These are phyloP conservation scores for Sebastes steindachneri DNA, from an alignment of 2,797 vertebrate genomes.

Conservation along the genomic window DNA sequence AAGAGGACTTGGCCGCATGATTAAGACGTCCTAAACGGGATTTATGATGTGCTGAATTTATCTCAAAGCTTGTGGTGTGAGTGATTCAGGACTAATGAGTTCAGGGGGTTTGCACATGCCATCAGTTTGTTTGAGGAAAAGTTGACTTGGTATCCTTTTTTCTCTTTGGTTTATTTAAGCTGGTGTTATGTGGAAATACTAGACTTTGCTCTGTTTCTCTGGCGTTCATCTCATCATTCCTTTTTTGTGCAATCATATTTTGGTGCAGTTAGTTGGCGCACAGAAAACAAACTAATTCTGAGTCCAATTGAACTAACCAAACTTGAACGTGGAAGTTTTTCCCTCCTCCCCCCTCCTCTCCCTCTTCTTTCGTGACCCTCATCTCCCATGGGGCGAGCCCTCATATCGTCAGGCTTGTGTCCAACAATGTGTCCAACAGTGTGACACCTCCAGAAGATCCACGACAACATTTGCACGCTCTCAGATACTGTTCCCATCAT, in stretches of 20 bases:
- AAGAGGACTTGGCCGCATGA: conserved; percentile 22
- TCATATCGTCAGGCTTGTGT: conserved; percentile 14
- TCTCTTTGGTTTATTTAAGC: neutral
- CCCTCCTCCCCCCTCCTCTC: neutral
- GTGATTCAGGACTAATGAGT: conserved; percentile 66
- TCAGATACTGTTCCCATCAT: conserved; percentile 47
- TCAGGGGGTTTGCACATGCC: neutral
- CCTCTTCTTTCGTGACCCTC: conserved; percentile 10
- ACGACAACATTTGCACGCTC: conserved; percentile 70
- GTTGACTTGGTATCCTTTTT: neutral
- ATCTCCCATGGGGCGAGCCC: conserved; percentile 39
- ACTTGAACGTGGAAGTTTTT: neutral
- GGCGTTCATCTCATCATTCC: neutral
- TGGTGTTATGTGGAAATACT: neutral
- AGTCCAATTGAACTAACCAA: neutral
- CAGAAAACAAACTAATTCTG: neutral
- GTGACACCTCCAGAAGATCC: conserved; percentile 74
- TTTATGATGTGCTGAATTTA: conserved; percentile 66
- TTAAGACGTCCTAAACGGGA: conserved; percentile 34
- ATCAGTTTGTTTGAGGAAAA: conserved; percentile 1
- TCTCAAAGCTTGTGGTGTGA: conserved; percentile 45
- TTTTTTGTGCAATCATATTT: neutral
- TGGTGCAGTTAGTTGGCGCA: neutral
- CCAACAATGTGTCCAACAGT: conserved; percentile 48
- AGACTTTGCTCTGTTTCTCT: neutral